Conservation (phyloP, 2,888 invertebrate species). For the Drosophila peninsularis region DNA sequence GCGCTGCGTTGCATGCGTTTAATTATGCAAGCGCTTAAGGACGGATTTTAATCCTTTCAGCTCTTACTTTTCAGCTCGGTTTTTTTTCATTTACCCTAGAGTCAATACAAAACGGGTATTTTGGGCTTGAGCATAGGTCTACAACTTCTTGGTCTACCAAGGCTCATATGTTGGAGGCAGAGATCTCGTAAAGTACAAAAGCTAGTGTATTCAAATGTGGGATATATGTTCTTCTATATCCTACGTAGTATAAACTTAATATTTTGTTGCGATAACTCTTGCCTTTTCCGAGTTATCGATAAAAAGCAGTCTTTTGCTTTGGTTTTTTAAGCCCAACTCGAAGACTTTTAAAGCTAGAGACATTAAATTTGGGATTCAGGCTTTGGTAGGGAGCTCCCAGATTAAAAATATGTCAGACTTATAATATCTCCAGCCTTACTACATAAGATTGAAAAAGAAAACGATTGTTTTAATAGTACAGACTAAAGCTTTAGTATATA, state of each 20-base stretch:
- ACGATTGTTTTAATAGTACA: not conserved
- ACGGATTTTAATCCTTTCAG: conserved; percentile 77
- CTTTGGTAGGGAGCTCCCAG: not conserved
- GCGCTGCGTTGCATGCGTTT: conserved; percentile 33
- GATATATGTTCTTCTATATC: no score
- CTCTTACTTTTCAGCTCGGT: not conserved
- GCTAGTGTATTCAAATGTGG: no score
- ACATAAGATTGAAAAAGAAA: not conserved
- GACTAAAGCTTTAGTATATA: not conserved
- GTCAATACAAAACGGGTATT: not conserved
- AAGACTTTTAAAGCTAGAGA: not conserved
- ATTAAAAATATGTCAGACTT: not conserved
- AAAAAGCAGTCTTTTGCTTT: not conserved
- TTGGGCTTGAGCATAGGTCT: no score
- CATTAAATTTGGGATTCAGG: not conserved
- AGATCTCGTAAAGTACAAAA: no score
- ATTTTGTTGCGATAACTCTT: not conserved
- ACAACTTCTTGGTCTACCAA: no score
- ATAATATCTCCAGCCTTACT: not conserved
- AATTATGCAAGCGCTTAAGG: conserved; percentile 71
- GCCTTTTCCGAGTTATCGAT: not conserved
- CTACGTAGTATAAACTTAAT: no score
- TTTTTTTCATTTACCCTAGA: not conserved
- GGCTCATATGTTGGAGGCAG: no score
- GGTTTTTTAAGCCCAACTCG: not conserved